Percentiles rank a stretch among this genome's conserved stretches.
Evolutionary conservation across 2,113 vertebrate species (phyloP).

Genomic region (Erinaceus europaeus): DNA sequence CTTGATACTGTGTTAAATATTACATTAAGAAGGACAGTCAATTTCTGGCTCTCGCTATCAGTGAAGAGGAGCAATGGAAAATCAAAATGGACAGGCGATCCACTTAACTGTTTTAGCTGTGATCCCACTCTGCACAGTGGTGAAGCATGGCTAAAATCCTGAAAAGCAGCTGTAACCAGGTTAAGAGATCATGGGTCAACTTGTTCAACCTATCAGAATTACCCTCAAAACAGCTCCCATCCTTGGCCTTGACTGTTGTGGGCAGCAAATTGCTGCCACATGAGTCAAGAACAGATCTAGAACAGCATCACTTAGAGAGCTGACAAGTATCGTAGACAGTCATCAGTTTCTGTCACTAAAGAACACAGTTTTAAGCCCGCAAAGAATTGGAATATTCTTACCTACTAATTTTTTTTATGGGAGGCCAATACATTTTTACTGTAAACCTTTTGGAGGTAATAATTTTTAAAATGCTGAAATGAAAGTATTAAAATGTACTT

Average conservation of each 20-base stretch:
- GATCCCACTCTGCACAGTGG: not conserved
- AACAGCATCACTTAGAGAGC: not conserved
- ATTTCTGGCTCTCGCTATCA: slow-evolving; percentile 11
- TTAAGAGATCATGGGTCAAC: not conserved
- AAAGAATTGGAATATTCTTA: not conserved
- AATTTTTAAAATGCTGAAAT: too few relatives aligned
- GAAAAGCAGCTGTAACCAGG: not conserved
- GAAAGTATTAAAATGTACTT: too few relatives aligned
- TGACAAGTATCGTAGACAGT: slow-evolving; percentile 8
- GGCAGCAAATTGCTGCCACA: not conserved
- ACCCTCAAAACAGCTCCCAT: too few relatives aligned
- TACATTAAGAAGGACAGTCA: not conserved
- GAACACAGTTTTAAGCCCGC: slow-evolving; percentile 15
- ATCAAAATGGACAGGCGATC: slow-evolving; percentile 16
- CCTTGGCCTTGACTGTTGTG: too few relatives aligned
- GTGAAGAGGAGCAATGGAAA: not conserved
- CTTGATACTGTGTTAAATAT: not conserved
- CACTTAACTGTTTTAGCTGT: slow-evolving; percentile 1
- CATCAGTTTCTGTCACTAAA: not conserved
- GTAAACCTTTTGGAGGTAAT: not conserved
- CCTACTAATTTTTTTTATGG: not conserved
- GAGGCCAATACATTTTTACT: slow-evolving; percentile 19
- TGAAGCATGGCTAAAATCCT: slow-evolving; percentile 5
- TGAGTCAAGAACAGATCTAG: not conserved
- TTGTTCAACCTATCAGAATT: not conserved